A percentile compares a stretch with the other conserved stretches of the same genome.
phyloP scores from a whole-genome alignment of 2,113 vertebrate species.

The Ictalurus punctatus region DNA sequence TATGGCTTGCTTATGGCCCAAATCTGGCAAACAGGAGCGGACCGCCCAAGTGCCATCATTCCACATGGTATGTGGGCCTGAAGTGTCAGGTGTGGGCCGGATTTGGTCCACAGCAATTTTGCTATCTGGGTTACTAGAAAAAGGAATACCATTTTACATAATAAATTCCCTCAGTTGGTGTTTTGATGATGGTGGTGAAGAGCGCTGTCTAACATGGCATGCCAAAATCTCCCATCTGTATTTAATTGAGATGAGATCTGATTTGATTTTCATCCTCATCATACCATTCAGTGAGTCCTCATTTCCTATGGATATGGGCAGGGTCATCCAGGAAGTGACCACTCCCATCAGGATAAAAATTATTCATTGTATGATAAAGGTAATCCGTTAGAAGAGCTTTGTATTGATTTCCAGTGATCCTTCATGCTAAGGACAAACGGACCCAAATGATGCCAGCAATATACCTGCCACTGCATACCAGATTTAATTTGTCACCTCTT shows the following conservation, averaged over 20 bases:
- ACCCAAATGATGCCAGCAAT: neutral
- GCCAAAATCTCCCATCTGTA: neutral
- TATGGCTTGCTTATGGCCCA: no score
- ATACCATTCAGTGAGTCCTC: neutral
- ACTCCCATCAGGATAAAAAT: neutral
- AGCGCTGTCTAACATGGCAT: neutral
- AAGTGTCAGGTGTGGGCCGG: no score
- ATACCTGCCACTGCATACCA: neutral
- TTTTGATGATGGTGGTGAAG: neutral
- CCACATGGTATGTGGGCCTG: no score
- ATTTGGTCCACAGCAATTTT: no score
- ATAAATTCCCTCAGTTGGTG: neutral
- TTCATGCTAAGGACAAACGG: neutral
- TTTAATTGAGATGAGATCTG: neutral
- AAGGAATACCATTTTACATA: neutral
- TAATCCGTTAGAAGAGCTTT: neutral
- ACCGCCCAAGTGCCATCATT: no score
- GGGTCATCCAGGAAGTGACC: neutral
- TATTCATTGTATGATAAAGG: neutral
- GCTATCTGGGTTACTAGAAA: neutral
- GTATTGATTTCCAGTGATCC: neutral
- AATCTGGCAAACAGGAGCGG: no score
- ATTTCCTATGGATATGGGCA: neutral
- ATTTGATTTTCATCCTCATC: neutral
- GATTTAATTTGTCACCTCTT: neutral